Base-by-base conservation (phyloP, 2,113 vertebrate genomes). In the Tupaia chinensis region DNA sequence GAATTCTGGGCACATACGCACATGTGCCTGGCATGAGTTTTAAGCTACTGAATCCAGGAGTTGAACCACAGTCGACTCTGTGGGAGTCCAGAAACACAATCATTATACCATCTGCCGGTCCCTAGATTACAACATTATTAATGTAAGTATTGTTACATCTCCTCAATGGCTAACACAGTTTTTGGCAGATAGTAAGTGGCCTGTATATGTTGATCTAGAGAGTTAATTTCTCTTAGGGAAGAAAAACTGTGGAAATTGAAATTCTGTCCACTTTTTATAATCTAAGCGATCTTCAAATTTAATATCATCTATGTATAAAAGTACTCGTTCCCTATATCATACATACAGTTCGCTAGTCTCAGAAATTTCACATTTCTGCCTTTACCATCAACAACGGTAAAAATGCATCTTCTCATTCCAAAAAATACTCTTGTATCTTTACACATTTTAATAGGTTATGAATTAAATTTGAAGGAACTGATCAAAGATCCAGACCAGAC, bases 301-400 rank as follows among this genome's bases (percentile, higher is more conserved):
- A 44, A 32, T 83, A 56, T 68, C 13, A 84, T 73, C 63, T 92
- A 7, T 29, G 12, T 9, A 74, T 85, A 90, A 87, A 92, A 87
- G 90, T 27, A 1, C 14, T 65, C 14, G 16, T 17, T 85, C 74
- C 3, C 22, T 25, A 94, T 4, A 65, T n/a, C 32, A 34, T 19
- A 17, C 7, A 23, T 68, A 44, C 4, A 76, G 63, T 65, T 73
- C 54, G 34, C 54, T 66, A 77, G 19, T 63, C 90, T 70, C n/a
- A 81, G 70, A 91, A 93, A 89, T 29, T 32, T 82, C 0, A 29
- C 4, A 90, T 90, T 96, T 72, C 17, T 76, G 17, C 2, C 58
- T 89, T 91, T 44, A 69, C 34, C 69, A 70, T 76, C 54, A 70
- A 93, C 87, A 9, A 61, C 70, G 87, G 74, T 76, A 89, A 77